phyloP scores from a whole-genome alignment of 2,797 vertebrate species.

The Allobates femoralis region DNA sequence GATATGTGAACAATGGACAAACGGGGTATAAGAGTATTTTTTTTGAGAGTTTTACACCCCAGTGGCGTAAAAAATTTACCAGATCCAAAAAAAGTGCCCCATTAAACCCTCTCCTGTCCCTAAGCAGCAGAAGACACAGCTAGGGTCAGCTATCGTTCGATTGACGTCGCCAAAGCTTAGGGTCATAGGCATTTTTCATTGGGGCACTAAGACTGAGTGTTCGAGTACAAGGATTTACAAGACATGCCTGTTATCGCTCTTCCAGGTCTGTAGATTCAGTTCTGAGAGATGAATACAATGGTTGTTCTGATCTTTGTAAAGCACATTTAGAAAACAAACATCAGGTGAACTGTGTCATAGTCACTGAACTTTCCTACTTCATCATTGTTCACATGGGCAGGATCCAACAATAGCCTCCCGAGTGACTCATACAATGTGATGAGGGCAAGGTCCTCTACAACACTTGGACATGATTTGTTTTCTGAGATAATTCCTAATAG shows the following conservation, averaged over 20 bases:
- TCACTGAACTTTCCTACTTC: conserved; percentile 23
- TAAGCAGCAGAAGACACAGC: too few species aligned
- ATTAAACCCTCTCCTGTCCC: too few species aligned
- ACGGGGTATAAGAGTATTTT: too few species aligned
- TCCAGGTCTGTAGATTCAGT: neutral
- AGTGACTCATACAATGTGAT: neutral
- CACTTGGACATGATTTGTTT: neutral
- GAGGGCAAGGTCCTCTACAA: conserved; percentile 9
- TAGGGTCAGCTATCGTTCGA: too few species aligned
- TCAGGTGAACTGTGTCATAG: conserved; percentile 4
- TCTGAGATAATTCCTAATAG: neutral
- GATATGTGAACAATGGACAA: too few species aligned
- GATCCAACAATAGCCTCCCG: conserved; percentile 7
- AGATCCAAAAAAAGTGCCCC: too few species aligned
- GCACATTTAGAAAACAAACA: conserved; percentile 8
- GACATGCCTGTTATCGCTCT: neutral
- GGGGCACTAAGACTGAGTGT: neutral
- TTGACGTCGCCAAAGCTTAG: too few species aligned
- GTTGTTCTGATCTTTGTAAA: conserved; percentile 14
- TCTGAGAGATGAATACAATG: neutral
- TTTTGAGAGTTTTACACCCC: too few species aligned
- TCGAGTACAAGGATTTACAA: neutral
- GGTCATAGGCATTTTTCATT: neutral
- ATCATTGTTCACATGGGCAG: conserved; percentile 12
- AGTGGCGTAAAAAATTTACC: too few species aligned